Conservation (phyloP, 2,888 invertebrate species). For the Sminthurides aquaticus region DNA sequence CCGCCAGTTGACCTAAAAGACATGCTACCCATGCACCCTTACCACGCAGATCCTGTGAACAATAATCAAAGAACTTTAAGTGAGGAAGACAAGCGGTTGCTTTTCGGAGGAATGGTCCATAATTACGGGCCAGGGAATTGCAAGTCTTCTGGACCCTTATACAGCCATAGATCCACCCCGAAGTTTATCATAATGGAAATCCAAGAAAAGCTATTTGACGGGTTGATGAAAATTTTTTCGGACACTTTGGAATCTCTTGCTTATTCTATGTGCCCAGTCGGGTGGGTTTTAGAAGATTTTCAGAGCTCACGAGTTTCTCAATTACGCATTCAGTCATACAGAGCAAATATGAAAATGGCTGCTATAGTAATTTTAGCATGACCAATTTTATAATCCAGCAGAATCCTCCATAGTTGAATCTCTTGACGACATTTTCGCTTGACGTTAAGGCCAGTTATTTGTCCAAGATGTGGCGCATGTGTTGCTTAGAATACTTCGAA, state of each 20-base stretch:
- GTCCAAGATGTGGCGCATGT: no score
- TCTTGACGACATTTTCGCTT: no score
- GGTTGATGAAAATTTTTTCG: slow-evolving; percentile 27
- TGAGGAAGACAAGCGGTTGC: not conserved
- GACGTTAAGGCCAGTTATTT: no score
- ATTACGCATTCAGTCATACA: no score
- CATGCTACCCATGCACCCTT: not conserved
- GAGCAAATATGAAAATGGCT: no score
- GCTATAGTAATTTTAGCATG: no score
- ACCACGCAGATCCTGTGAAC: not conserved
- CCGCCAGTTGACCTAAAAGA: slow-evolving; percentile 5
- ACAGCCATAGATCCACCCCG: no score
- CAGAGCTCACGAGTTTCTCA: not conserved
- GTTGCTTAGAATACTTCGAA: no score
- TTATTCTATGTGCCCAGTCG: slow-evolving; percentile 25
- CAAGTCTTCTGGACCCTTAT: no score
- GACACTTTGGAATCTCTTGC: slow-evolving; percentile 28
- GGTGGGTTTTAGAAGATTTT: slow-evolving; percentile 19
- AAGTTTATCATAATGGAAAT: not conserved
- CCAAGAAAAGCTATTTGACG: slow-evolving; percentile 25
- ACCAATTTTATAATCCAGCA: no score
- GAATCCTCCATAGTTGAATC: no score
- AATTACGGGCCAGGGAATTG: no score
- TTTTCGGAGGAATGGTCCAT: not conserved
- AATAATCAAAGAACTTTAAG: slow-evolving; percentile 6